Evolutionary conservation across 2,797 vertebrate species (phyloP), one percentile per base, ranked within the genome.

Genomic region (Sebastes jordani): DNA sequence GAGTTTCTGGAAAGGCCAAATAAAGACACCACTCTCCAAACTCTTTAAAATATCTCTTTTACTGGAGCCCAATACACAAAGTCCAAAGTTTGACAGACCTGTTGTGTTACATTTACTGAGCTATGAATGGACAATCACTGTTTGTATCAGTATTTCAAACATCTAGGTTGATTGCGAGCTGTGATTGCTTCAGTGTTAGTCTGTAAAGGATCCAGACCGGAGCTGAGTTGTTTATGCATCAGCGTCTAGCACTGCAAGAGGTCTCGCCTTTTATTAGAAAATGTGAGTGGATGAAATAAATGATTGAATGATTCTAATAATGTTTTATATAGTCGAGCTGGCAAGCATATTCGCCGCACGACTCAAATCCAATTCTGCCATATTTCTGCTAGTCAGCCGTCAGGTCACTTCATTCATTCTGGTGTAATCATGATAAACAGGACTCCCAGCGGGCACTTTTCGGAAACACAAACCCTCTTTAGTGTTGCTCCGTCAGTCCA

Each of bases 371-470:
- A 87, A 63, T 82, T 54, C 71, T 67, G 23, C 70, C 74, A 72
- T 78, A 74, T 83, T 86, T 87, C 55, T 87, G 55, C 66, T 13
- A 0, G 60, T 77, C 79, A 64, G 62, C 34, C 62, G 23, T 65
- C 36, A 16, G 60, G 68, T 83, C 80, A 65, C 86, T 88, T 87
- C 86, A 89, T 88, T 84, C 74, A 69, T 81, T 86, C 74, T 60
- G 55, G 69, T 65, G 65, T 91, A 91, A 91, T 84, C 76, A 76
- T 80, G 88, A 93, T 82, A 36, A 87, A 94, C 79, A 46, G 64
- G 52, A 52, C 60, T 76, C 63, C 64, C 42, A 29, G 79, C 32
- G 56, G 81, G 74, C 87, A 88, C 80, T 90, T 91, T 90, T 88
- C 36, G 36, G 86, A 84, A 92, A 81, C 78, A 76, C 85, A 75